Evolutionary conservation across 2,888 invertebrate species (phyloP).

Genomic region (Melinaea marsaeus): DNA sequence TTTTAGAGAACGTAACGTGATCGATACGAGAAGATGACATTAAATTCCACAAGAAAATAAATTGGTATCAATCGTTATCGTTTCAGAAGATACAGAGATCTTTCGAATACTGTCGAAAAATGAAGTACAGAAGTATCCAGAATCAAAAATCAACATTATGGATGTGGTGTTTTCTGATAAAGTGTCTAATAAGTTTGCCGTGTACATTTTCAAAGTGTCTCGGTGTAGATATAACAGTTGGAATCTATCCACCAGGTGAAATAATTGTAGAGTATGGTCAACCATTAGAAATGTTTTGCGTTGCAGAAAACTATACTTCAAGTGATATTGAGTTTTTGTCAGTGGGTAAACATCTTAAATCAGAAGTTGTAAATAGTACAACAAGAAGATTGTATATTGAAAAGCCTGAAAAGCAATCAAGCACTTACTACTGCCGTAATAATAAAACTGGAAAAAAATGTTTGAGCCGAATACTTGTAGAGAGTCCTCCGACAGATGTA

Average conservation of each 20-base stretch:
- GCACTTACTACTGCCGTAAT: conserved; percentile 76
- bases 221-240: conserved; percentile 51
- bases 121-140: conserved; percentile 53
- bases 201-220: conserved; percentile 58
- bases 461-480: conserved; percentile 57
- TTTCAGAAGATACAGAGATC: no score
- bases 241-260: conserved; percentile 75
- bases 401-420: conserved; percentile 72
- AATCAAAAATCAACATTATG: conserved; percentile 53
- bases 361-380: conserved; percentile 79
- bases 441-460: conserved; percentile 50
- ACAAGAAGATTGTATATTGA: conserved; percentile 78
- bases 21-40: no score
- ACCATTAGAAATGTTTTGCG: conserved; percentile 81
- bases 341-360: conserved; percentile 39
- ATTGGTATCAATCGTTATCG: no score
- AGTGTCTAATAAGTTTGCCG: conserved; percentile 58
- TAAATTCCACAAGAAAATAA: no score
- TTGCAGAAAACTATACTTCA: conserved; percentile 66
- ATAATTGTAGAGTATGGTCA: conserved; percentile 78
- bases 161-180: conserved; percentile 60
- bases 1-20: no score
- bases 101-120: conserved; percentile 46
- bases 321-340: conserved; percentile 66
- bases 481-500: conserved; percentile 79